These are phyloP conservation scores for Eucriotettix oculatus DNA, from an alignment of 2,888 invertebrate species.

Conservation along the genomic window DNA sequence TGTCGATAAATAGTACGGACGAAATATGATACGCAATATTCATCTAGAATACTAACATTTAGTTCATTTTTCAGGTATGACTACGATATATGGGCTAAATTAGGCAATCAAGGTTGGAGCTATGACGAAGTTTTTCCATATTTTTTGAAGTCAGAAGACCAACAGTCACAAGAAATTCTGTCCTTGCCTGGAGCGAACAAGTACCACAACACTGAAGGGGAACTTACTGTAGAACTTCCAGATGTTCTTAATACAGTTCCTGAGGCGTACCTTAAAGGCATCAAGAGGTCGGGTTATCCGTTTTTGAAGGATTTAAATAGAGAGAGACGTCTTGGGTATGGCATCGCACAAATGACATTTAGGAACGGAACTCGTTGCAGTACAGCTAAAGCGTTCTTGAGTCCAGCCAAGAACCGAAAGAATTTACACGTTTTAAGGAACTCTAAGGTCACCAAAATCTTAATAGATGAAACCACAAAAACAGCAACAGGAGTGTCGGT, in stretches of 20 bases:
- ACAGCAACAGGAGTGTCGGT: constrained; percentile 52
- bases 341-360: constrained; percentile 32
- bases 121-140: constrained; percentile 28
- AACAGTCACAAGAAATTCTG: constrained; percentile 36
- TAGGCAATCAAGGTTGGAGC: constrained; percentile 45
- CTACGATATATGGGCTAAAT: constrained; percentile 42
- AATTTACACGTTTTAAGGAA: constrained; percentile 52
- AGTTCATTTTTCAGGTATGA: constrained; percentile 27
- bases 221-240: constrained; percentile 27
- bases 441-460: constrained; percentile 41
- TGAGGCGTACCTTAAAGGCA: constrained; percentile 27
- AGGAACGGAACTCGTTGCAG: constrained; percentile 28
- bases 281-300: constrained; percentile 29
- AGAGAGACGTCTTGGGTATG: constrained; percentile 24
- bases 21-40: too few relatives aligned
- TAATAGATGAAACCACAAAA: constrained; percentile 43
- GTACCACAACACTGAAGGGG: constrained; percentile 28
- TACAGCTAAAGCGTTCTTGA: constrained; percentile 45
- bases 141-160: constrained; percentile 26
- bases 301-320: constrained; percentile 25
- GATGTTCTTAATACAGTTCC: constrained; percentile 29
- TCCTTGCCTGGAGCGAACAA: constrained; percentile 31
- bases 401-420: constrained; percentile 36
- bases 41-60: too few relatives aligned
- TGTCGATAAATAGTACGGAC: too few relatives aligned